Base-by-base conservation (phyloP, 2,888 invertebrate species). In the Agonum fuliginosum region DNA sequence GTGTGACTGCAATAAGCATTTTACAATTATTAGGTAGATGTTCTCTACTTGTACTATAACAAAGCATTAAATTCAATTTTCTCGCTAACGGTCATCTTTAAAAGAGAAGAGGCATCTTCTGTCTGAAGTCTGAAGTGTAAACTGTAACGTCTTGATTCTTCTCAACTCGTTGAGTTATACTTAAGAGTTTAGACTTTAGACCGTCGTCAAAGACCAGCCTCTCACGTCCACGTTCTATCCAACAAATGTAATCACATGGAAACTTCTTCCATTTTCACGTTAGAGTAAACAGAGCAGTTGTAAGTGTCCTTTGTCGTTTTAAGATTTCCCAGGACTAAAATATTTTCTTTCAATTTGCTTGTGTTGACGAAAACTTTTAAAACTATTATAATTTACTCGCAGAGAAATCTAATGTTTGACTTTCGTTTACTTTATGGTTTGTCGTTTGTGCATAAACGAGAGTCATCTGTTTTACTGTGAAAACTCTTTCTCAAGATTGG, bases 171-270 rank as follows among this genome's bases (percentile, higher is more conserved):
- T n/a, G n/a, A n/a, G n/a, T n/a, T n/a, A n/a, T n/a, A n/a, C n/a
- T n/a, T n/a, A n/a, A n/a, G n/a, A n/a, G n/a, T n/a, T n/a, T n/a
- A n/a, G n/a, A n/a, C n/a, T n/a, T n/a, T 24, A 54, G 54, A 20
- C n/a, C 54, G 20, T 54, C 24, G 54, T 54, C 8, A 54, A 54
- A 54, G 54, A 54, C 12, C 54, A 54, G 24, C 24, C 54, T 54
- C 54, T 54, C 54, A 54, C 54, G 54, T 54, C 24, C 54, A 54
- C 54, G 54, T 54, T 54, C 54, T 54, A 54, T 54, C 54, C 54
- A 54, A 54, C 54, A 54, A 54, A 54, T 54, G 54, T 54, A 54
- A 54, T 54, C 54, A 54, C 54, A 54, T 54, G 54, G 54, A 54
- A 54, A 54, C 54, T 54, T 54, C 54, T 54, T 54, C 54, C 54